Base-by-base conservation (phyloP, 1,140 invertebrate species). In the Lutraria rhynchaena region DNA sequence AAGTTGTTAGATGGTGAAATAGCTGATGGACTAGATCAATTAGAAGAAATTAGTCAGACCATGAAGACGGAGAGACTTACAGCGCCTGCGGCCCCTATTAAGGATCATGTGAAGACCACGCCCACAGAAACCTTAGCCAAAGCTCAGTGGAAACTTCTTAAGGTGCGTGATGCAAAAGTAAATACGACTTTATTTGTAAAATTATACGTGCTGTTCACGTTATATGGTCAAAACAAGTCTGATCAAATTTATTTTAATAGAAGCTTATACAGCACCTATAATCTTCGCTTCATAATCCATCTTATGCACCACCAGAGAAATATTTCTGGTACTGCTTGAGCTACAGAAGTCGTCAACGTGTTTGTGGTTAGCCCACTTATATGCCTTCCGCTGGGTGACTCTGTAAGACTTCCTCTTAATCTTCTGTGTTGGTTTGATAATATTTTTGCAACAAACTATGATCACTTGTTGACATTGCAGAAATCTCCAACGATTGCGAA, bases 111-210 rank as follows among this genome's bases (percentile, higher is more conserved):
- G 15, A 17, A 31, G 9, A 27, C 22, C 15, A 29, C 77, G 19
- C 46, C 53, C 37, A 37, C 71, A 15, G 69, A 81, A 3, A 70
- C n/a, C 9, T 46, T 81, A 3, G 73, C 73, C 3, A 61, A 73
- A 7, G 77, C 77, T n/a, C 82, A 86, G 33, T 83, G 74, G 82
- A 70, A 60, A 17, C 69, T 81, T n/a, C 70, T 86, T 17, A 73
- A 86, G 60, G 84, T 86, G 22, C 65, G 4, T 29, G n/a, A n/a
- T n/a, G n/a, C n/a, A n/a, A n/a, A n/a, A n/a, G n/a, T n/a, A n/a
- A n/a, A n/a, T n/a, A n/a, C n/a, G n/a, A n/a, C n/a, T n/a, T n/a
- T n/a, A n/a, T n/a, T n/a, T n/a, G n/a, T n/a, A n/a, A n/a, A n/a
- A n/a, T n/a, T n/a, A n/a, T n/a, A n/a, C n/a, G n/a, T n/a, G n/a